Evolutionary conservation across 2,797 vertebrate genomes (phyloP), one percentile per base, ranked within the genome.

Genomic region (Eurystomus glaucurus): DNA sequence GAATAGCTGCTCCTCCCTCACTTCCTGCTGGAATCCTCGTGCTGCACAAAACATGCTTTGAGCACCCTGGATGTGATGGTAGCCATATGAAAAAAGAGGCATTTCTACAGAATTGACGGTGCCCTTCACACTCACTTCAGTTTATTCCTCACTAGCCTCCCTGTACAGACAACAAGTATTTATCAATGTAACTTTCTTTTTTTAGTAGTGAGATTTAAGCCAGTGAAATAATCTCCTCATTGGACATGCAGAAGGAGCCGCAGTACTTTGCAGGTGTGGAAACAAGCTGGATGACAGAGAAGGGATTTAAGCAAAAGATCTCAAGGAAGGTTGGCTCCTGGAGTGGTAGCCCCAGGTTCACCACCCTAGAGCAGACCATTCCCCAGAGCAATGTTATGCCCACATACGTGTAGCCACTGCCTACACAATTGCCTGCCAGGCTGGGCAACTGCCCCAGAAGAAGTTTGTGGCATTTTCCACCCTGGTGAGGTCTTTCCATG

Each of bases 121-220:
- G 92, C 81, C 92, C 91, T 96, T 97, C 84, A 41, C 74, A 80
- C 71, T 94, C 81, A 6, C 84, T 92, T 33, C 75, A 69, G 84
- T 80, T 96, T 83, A 62, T 85, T 95, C 85, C 74, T 94, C 55
- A 50, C 39, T 50, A 85, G 50, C 66, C 83, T 93, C 83, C 50
- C 54, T 0, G 2, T 26, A 78, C n/a, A 88, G 92, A 90, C 85
- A 91, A 80, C 71, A 89, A 88, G 81, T 77, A 85, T 94, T 93
- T 96, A 91, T 77, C 74, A 74, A 64, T 50, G 68, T 91, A 95
- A 82, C 86, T 79, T 94, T 65, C 66, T 80, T 62, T 81, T 96
- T 82, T 84, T 19, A 74, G 93, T 61, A 83, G 55, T 35, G 89
- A 97, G 93, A 93, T 82, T 88, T 93, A 96, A 93, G 80, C 62